Conservation (phyloP, 2,113 vertebrate genomes). For the Scalopus aquaticus region DNA sequence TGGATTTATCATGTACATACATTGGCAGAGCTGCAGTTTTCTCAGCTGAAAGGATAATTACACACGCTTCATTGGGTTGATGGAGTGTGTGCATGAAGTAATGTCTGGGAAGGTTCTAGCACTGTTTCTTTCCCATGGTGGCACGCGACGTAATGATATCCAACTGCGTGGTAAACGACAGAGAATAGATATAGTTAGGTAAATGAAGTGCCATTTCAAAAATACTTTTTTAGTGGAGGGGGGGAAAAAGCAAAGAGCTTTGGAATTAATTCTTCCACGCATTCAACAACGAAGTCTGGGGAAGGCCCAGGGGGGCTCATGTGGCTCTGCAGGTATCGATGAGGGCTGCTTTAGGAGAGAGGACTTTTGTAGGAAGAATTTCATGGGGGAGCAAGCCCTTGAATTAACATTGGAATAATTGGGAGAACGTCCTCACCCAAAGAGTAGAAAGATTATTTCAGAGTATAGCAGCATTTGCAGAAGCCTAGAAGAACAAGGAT, state of each 20-base stretch:
- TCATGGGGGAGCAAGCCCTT: neutral
- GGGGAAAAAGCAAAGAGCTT: neutral
- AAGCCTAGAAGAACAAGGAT: neutral
- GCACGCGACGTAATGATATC: neutral
- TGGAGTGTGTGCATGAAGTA: neutral
- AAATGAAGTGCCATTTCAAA: neutral
- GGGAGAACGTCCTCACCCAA: neutral
- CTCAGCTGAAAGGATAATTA: neutral
- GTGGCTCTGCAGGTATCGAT: too few species aligned
- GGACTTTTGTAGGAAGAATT: neutral
- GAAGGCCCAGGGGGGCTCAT: neutral
- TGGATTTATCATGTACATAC: neutral
- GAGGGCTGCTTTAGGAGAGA: neutral
- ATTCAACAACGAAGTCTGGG: neutral
- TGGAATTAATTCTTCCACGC: neutral
- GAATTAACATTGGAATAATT: neutral
- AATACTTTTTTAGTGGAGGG: neutral
- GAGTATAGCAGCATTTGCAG: neutral
- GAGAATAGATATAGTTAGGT: neutral
- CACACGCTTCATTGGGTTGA: fast-evolving
- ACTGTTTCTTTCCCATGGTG: neutral
- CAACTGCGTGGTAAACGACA: neutral
- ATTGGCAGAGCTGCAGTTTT: neutral
- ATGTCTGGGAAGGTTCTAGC: neutral
- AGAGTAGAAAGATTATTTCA: neutral